phyloP scores from a whole-genome alignment of 2,113 vertebrate species.

The Hymenochirus boettgeri region DNA sequence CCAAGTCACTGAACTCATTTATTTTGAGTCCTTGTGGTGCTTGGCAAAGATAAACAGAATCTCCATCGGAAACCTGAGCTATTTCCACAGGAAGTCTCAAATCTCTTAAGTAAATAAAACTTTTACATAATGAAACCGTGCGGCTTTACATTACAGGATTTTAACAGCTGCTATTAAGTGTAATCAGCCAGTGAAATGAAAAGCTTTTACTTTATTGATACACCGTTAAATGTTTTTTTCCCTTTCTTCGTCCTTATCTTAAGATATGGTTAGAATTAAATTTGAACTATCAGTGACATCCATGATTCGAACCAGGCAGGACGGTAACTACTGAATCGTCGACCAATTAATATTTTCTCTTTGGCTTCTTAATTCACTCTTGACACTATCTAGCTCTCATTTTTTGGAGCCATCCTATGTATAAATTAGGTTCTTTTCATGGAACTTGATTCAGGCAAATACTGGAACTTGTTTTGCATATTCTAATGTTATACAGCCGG shows the following conservation, averaged over 20 bases:
- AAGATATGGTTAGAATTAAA: conserved; percentile 7
- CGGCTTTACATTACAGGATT: conserved; percentile 52
- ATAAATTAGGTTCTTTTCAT: too few species aligned
- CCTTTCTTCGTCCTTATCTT: too few species aligned
- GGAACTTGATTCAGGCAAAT: too few species aligned
- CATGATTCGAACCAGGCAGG: conserved; percentile 31
- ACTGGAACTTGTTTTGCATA: too few species aligned
- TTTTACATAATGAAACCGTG: conserved; percentile 56
- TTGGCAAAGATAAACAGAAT: conserved; percentile 99
- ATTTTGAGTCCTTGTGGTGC: conserved; percentile 97
- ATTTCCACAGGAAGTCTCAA: conserved; percentile 99
- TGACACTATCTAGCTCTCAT: too few species aligned
- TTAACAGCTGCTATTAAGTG: conserved; percentile 48
- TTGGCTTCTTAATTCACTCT: too few species aligned
- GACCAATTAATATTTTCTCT: not conserved
- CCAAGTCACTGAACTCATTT: conserved; percentile 84
- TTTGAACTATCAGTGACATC: conserved; percentile 28
- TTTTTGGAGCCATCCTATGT: too few species aligned
- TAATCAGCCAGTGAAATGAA: conserved; percentile 39
- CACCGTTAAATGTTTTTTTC: not conserved
- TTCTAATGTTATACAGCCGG: too few species aligned
- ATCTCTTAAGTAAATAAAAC: conserved; percentile 98
- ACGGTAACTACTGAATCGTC: too few species aligned
- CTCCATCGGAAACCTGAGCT: conserved; percentile 98
- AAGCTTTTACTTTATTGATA: conserved; percentile 10